Evolutionary conservation across 2,888 invertebrate genomes (phyloP).

Genomic region (Aradus depressus): DNA sequence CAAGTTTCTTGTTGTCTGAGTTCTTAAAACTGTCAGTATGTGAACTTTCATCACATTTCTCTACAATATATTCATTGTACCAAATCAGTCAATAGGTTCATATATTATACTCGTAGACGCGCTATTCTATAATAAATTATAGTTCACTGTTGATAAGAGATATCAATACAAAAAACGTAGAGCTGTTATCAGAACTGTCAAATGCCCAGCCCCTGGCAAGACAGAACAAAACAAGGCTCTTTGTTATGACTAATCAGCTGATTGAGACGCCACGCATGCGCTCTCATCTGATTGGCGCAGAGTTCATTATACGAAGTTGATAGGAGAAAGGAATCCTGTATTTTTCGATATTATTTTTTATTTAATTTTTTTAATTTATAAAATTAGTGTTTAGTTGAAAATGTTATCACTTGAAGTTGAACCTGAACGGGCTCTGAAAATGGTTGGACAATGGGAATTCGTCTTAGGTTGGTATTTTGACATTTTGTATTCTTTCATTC

Average conservation of each 20-base stretch:
- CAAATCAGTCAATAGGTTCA: too few species aligned
- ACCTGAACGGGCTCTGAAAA: slow-evolving; percentile 88
- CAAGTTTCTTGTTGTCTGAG: too few species aligned
- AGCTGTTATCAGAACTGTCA: too few species aligned
- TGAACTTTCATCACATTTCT: too few species aligned
- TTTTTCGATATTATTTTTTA: slow-evolving; percentile 14
- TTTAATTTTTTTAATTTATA: slow-evolving; percentile 18
- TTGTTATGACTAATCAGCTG: slow-evolving; percentile 18
- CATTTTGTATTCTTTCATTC: slow-evolving; percentile 19
- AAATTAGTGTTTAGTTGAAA: slow-evolving; percentile 26
- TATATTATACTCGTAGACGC: too few species aligned
- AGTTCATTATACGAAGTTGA: neutral
- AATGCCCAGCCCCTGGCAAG: too few species aligned
- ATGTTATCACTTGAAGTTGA: slow-evolving; percentile 96
- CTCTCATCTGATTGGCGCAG: neutral
- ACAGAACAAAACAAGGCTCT: too few species aligned
- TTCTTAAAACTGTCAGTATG: too few species aligned
- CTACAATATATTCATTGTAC: too few species aligned
- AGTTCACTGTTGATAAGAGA: too few species aligned
- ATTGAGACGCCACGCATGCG: slow-evolving; percentile 14
- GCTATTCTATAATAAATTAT: too few species aligned
- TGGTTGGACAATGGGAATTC: slow-evolving; percentile 97
- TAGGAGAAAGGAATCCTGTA: neutral
- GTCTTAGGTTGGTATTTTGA: slow-evolving; percentile 65
- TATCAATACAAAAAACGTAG: too few species aligned